Evolutionary conservation across 2,888 invertebrate species (phyloP).

Genomic region (Epinotia bilunana): DNA sequence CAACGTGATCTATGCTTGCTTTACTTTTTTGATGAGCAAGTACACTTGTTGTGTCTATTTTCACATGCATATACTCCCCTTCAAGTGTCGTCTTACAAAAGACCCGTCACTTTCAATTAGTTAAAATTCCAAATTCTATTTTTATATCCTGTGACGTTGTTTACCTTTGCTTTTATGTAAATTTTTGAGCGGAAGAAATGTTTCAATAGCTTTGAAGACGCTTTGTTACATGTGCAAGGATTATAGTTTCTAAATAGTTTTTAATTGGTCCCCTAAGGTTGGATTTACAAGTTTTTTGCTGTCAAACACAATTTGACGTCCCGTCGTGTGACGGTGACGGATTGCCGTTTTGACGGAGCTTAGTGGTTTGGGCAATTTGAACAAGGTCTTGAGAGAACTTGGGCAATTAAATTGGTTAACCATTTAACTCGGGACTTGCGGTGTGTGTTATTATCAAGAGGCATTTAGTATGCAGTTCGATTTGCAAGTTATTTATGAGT

Average conservation of each 20-base stretch:
- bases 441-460: background rate
- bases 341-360: slow-evolving; percentile 56
- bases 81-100: slow-evolving; percentile 60
- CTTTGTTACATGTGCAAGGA: slow-evolving; percentile 56
- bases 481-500: background rate
- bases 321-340: slow-evolving; percentile 56
- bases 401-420: slow-evolving; percentile 19
- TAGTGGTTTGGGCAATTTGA: slow-evolving; percentile 45
- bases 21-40: background rate
- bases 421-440: slow-evolving; percentile 5
- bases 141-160: slow-evolving; percentile 56
- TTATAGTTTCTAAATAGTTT: slow-evolving; percentile 70
- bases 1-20: background rate
- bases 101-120: slow-evolving; percentile 68
- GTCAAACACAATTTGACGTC: slow-evolving; percentile 57
- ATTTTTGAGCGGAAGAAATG: slow-evolving; percentile 48
- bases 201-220: slow-evolving; percentile 23
- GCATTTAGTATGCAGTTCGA: background rate
- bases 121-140: slow-evolving; percentile 56
- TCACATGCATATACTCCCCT: slow-evolving; percentile 55
- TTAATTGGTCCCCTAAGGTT: slow-evolving; percentile 71
- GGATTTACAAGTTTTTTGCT: slow-evolving; percentile 48
- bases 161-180: slow-evolving; percentile 49
- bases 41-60: slow-evolving; percentile 49
- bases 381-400: background rate